These are phyloP conservation scores for Sebastes steindachneri DNA, from an alignment of 2,797 vertebrate genomes.

Conservation along the genomic window DNA sequence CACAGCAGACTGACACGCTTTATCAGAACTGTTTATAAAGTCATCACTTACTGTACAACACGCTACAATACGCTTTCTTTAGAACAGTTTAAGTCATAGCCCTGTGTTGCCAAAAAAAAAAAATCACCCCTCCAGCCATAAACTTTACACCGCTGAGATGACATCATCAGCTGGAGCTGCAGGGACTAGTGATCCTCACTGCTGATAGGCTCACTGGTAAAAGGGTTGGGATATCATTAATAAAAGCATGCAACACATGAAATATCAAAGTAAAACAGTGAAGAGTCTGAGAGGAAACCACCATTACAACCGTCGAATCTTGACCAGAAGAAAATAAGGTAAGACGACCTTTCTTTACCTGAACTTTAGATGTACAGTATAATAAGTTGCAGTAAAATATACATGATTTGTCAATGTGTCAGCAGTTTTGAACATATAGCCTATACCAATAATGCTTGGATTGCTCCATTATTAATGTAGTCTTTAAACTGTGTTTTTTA, in stretches of 20 bases:
- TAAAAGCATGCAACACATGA: conserved; percentile 59
- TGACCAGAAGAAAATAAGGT: conserved; percentile 55
- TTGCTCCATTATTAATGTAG: background rate
- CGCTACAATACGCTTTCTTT: background rate
- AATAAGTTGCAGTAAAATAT: background rate
- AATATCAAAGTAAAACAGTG: conserved; percentile 10
- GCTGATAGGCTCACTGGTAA: conserved; percentile 64
- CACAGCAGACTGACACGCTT: background rate
- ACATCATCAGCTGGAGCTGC: conserved; percentile 51
- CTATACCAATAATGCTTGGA: background rate
- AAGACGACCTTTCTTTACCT: conserved; percentile 23
- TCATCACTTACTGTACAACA: background rate
- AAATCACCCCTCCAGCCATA: conserved; percentile 13
- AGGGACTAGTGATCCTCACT: conserved; percentile 4
- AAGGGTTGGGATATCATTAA: conserved; percentile 69
- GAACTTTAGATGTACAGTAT: background rate
- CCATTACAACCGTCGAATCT: background rate
- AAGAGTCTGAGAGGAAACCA: conserved; percentile 3
- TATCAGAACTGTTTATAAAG: background rate
- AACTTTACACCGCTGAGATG: conserved; percentile 20
- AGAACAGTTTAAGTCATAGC: background rate
- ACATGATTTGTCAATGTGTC: background rate
- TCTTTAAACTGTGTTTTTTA: background rate
- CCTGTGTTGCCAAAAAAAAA: background rate
- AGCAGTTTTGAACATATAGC: background rate